Evolutionary conservation across 2,113 vertebrate species (phyloP), one percentile per base, ranked within the genome.

Genomic region (Capreolus pygargus): DNA sequence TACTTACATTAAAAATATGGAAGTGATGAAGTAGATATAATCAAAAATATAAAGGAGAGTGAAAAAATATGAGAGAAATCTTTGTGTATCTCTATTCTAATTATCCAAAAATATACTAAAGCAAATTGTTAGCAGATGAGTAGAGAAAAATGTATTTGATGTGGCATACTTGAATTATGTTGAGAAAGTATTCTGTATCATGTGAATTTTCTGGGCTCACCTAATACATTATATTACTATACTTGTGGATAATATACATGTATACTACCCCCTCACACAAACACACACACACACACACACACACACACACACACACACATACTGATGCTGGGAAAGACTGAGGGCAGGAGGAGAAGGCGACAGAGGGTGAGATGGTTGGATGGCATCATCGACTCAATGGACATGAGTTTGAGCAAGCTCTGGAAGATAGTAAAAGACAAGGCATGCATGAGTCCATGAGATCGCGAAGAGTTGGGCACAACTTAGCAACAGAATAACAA

Each of bases 361-460:
- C 19, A 74, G 19, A 70, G 67, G 19, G 23, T 23, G 3, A 74
- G n/a, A 74, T 39, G 67, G n/a, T 39, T 39, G 67, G 67, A 70
- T 39, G n/a, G n/a, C 67, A 23, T 39, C 67, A 39, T 4, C 0
- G 1, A 74, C n/a, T 39, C 10, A 23, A 11, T 39, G n/a, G n/a
- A 36, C n/a, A 25, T 3, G n/a, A 74, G 10, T 23, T 13, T 74
- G 67, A 74, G 67, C n/a, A 74, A 23, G 12, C n/a, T 39, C n/a
- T 39, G 36, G 67, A 21, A 23, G 67, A 74, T 2, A 1, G n/a
- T 23, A n/a, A 74, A 74, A 23, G 19, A 74, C 67, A 23, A 13
- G n/a, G 67, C 1, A 0, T 6, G n/a, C n/a, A 13, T 2, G 1
- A 39, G 19, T 12, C n/a, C 19, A 13, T 23, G 67, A 39, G 67